phyloP scores from a whole-genome alignment of 1,140 invertebrate species.

The Marisa cornuarietis region DNA sequence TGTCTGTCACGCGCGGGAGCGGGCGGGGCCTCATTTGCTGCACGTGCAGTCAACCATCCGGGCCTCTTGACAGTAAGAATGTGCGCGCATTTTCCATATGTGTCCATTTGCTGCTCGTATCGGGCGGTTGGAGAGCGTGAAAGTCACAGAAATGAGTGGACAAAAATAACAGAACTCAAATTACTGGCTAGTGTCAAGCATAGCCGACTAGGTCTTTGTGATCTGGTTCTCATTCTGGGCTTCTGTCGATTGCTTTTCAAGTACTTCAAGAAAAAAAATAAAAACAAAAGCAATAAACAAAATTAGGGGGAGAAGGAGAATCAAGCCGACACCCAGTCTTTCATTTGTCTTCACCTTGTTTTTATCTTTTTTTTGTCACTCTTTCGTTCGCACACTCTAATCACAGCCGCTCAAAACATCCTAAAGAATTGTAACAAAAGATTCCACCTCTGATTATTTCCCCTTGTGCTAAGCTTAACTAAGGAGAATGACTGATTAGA shows the following conservation, averaged over 20 bases:
- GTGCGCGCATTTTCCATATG: too few species aligned
- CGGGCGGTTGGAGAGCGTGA: neutral
- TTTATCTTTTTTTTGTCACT: conserved; percentile 7
- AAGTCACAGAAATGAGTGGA: neutral
- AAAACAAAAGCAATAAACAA: too few species aligned
- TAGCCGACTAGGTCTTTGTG: neutral
- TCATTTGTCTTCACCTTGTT: conserved; percentile 8
- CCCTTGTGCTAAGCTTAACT: too few species aligned
- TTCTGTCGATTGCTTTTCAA: too few species aligned
- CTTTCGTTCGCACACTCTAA: conserved; percentile 1
- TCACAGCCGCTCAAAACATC: too few species aligned
- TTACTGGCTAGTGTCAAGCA: too few species aligned
- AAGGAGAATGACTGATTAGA: neutral
- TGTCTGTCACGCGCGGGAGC: conserved; percentile 7
- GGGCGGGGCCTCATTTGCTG: conserved; percentile 4
- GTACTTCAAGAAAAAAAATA: too few species aligned
- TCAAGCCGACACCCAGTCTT: too few species aligned
- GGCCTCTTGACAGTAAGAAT: conserved; percentile 2
- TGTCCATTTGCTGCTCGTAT: neutral
- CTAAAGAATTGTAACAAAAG: too few species aligned
- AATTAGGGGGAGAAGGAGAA: too few species aligned
- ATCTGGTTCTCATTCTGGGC: too few species aligned
- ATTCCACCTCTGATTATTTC: too few species aligned
- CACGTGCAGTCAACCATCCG: conserved; percentile 4
- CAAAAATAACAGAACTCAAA: neutral